Conservation (phyloP, 2,888 invertebrate genomes). For the Lathronympha strigana region DNA sequence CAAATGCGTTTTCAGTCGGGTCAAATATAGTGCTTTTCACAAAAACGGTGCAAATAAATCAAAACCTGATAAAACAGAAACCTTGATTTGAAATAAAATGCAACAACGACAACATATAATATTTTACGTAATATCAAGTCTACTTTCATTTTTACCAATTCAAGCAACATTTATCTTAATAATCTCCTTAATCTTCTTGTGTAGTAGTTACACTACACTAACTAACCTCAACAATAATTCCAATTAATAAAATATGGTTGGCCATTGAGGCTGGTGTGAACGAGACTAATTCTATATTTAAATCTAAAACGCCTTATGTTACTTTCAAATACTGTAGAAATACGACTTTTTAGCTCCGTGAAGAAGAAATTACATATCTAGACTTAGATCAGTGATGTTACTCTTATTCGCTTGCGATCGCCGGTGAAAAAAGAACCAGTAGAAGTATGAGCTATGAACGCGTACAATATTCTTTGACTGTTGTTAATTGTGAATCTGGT, state of each 20-base stretch:
- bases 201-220: not conserved
- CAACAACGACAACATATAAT: no score
- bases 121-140: no score
- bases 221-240: not conserved
- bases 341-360: not conserved
- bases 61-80: no score
- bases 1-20: no score
- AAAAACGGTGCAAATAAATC: no score
- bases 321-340: not conserved
- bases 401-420: not conserved
- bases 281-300: slow-evolving; percentile 18
- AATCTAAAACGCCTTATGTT: not conserved
- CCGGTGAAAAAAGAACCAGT: not conserved
- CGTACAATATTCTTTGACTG: not conserved
- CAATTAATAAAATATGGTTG: slow-evolving; percentile 2
- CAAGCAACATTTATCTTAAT: no score
- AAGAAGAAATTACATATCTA: not conserved
- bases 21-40: no score
- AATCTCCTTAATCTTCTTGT: not conserved
- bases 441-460: not conserved
- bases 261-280: slow-evolving; percentile 28
- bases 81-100: no score
- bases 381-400: not conserved
- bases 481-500: not conserved
- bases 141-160: no score